Evolutionary conservation across 2,888 invertebrate species (phyloP).

Genomic region (Ceraclea dissimilis): DNA sequence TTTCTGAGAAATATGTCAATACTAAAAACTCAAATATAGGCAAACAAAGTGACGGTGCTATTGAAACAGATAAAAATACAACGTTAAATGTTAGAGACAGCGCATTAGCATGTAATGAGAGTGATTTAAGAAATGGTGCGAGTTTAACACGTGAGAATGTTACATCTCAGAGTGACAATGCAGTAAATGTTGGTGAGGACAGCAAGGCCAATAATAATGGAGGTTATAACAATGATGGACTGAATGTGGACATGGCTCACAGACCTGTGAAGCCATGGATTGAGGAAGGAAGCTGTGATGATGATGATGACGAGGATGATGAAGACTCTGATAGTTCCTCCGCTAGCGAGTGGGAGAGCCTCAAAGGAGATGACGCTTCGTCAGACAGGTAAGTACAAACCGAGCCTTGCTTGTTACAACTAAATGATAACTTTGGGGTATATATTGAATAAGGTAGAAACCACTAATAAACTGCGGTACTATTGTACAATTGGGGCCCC

Average conservation of each 20-base stretch:
- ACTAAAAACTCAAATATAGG: not conserved
- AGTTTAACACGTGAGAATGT: not conserved
- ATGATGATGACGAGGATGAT: conserved; percentile 11
- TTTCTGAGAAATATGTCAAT: not conserved
- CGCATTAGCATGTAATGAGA: conserved; percentile 1
- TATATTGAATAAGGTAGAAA: too few relatives aligned
- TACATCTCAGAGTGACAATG: not conserved
- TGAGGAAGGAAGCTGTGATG: conserved; percentile 6
- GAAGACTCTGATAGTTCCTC: conserved; percentile 17
- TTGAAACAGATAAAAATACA: not conserved
- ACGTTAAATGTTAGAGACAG: conserved; percentile 1
- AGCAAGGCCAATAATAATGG: conserved; percentile 4
- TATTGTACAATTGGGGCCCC: too few relatives aligned
- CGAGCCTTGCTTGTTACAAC: conserved; percentile 3
- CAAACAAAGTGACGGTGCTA: not conserved
- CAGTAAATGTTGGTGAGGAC: not conserved
- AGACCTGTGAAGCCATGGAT: conserved; percentile 7
- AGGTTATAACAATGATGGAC: conserved; percentile 1
- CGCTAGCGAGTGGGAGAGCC: conserved; percentile 22
- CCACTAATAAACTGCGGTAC: too few relatives aligned
- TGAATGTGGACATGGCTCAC: conserved; percentile 1
- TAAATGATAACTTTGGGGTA: not conserved
- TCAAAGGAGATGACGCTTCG: conserved; percentile 19
- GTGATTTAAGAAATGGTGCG: conserved; percentile 3
- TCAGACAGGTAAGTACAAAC: conserved; percentile 18